Base-by-base conservation (phyloP, 2,888 invertebrate genomes). In the Napeogenes sylphis region DNA sequence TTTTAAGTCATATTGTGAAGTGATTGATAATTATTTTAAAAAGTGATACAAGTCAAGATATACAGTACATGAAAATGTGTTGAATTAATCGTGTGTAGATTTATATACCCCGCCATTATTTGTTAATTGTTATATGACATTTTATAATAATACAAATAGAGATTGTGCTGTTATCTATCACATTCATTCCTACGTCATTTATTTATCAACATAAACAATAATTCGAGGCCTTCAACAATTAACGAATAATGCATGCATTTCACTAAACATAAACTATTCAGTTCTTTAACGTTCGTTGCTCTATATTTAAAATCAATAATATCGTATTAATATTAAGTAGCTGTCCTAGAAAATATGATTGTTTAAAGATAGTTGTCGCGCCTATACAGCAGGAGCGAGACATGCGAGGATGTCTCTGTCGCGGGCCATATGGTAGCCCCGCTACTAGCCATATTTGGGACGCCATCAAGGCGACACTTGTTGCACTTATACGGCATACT, bases 401-500 rank as follows among this genome's bases (percentile, higher is more conserved):
- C 77, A 77, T 75, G 75, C 80, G 83, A 82, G 85, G 87, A 87
- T 88, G 86, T 84, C 73, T 86, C 82, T 81, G 74, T 71, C 75
- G 81, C 81, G 73, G 79, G 82, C 90, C 90, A 90, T 90, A 90
- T 90, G 90, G 90, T 84, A 81, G 83, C 82, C 76, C 75, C 78
- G 77, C 81, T 71, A 77, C 75, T 76, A 74, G 70, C 90, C 90
- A 81, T 90, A 90, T 90, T 85, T 82, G 90, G 90, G 85, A 82
- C 79, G 78, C 78, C 73, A 82, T 74, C 90, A 89, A 90, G 90
- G 90, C 88, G 82, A 89, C 85, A 89, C 88, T 88, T 84, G 90
- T 87, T 90, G 90, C 90, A 87, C 90, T 83, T 90, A 90, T 90
- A 90, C 84, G 90, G 90, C 80, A 73, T 81, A 85, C 86, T 80